Evolutionary conservation across 1,140 invertebrate species (phyloP).

Genomic region (Hestina assimilis): DNA sequence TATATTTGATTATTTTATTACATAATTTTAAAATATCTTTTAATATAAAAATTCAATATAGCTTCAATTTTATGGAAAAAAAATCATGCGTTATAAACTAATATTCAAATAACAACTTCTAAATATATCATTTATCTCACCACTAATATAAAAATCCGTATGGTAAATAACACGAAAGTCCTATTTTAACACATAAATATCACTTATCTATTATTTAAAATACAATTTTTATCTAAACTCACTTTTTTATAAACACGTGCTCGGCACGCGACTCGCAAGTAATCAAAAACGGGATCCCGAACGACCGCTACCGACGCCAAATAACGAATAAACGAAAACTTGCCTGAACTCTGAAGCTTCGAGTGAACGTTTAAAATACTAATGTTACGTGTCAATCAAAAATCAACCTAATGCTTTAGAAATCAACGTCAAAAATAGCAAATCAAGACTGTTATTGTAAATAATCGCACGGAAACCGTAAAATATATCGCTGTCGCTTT

Average conservation of each 20-base stretch:
- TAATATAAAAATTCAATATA: no score
- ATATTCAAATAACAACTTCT: no score
- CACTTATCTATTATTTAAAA: background rate
- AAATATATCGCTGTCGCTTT: slow-evolving; percentile 43
- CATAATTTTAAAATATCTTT: no score
- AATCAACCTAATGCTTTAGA: slow-evolving; percentile 28
- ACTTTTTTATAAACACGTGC: slow-evolving; percentile 41
- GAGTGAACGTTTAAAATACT: slow-evolving; percentile 46
- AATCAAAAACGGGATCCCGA: slow-evolving; percentile 8
- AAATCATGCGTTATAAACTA: no score
- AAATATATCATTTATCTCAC: no score
- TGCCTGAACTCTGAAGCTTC: slow-evolving; percentile 37
- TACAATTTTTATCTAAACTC: slow-evolving; percentile 24
- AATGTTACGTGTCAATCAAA: slow-evolving; percentile 29
- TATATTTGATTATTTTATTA: no score
- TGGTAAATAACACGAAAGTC: background rate
- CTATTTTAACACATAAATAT: background rate
- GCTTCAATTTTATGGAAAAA: no score
- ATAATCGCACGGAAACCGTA: slow-evolving; percentile 44
- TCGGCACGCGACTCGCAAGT: slow-evolving; percentile 27
- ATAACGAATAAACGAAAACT: slow-evolving; percentile 34
- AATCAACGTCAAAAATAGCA: slow-evolving; percentile 37
- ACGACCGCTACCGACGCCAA: slow-evolving; percentile 22
- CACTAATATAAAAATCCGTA: no score
- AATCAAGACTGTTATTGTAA: slow-evolving; percentile 24